phyloP scores from a whole-genome alignment of 2,888 invertebrate genomes.

The Lepidochrysops patricia region DNA sequence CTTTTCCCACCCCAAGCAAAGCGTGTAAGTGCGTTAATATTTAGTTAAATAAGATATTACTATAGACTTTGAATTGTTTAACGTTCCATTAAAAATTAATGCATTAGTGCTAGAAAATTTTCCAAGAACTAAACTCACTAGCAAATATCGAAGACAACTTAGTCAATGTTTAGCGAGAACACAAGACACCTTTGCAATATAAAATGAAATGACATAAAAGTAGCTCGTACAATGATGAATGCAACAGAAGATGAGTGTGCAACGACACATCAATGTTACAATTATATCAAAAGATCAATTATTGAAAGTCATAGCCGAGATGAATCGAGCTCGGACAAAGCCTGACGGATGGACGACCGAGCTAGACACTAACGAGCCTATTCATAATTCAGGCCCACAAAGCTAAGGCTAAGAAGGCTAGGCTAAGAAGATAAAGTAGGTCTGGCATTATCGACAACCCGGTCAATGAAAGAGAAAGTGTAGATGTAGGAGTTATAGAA shows the following conservation, averaged over 20 bases:
- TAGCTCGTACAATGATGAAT: background rate
- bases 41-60: no score
- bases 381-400: conserved; percentile 37
- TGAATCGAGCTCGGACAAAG: conserved; percentile 29
- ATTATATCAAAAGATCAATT: conserved; percentile 9
- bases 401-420: conserved; percentile 28
- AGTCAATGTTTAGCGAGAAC: no score
- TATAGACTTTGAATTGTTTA: no score
- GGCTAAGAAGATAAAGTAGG: conserved; percentile 27
- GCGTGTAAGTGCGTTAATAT: no score
- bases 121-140: no score
- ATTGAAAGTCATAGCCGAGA: conserved; percentile 14
- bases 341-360: conserved; percentile 48
- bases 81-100: no score
- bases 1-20: no score
- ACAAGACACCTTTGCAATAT: background rate
- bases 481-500: background rate
- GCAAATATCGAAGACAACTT: no score
- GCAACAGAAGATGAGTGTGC: background rate
- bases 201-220: background rate
- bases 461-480: conserved; percentile 19
- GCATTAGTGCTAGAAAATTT: no score
- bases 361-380: conserved; percentile 60
- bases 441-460: conserved; percentile 34
- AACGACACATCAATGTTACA: background rate